Evolutionary conservation across 2,888 invertebrate species (phyloP).

Genomic region (Eristalinus aeneus): DNA sequence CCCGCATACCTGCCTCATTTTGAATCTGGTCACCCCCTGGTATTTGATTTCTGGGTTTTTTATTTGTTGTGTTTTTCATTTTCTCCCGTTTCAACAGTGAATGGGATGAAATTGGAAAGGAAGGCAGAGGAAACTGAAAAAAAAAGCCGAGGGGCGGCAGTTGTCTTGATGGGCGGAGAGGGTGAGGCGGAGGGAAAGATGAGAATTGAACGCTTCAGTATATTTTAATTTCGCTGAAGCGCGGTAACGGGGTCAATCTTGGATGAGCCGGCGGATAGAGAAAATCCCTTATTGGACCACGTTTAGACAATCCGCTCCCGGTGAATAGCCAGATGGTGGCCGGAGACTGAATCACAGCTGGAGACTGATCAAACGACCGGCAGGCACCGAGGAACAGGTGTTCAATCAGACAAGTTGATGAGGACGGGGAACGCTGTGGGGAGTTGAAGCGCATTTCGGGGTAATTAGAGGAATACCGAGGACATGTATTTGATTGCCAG

Average conservation of each 20-base stretch:
- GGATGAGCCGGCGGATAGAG: slow-evolving; percentile 1
- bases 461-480: too few relatives aligned
- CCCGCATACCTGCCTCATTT: not conserved
- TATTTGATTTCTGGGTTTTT: slow-evolving; percentile 36
- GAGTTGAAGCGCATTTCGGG: not conserved
- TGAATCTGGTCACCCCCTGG: not conserved
- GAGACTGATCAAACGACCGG: not conserved
- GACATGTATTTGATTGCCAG: not conserved
- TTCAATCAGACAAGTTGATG: not conserved
- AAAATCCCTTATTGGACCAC: not conserved
- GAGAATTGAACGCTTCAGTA: slow-evolving; percentile 18
- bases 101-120: slow-evolving; percentile 22
- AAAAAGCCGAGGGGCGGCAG: slow-evolving; percentile 5
- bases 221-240: slow-evolving; percentile 6
- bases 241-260: slow-evolving; percentile 9
- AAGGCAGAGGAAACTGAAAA: slow-evolving; percentile 4
- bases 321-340: not conserved
- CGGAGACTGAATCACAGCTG: not conserved
- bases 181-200: not conserved
- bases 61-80: slow-evolving; percentile 2
- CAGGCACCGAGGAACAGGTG: not conserved
- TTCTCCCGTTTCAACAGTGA: slow-evolving; percentile 11
- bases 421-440: not conserved
- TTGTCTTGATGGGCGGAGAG: slow-evolving; percentile 15
- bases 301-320: not conserved